These are phyloP conservation scores for Stegana nigrithorax DNA, from an alignment of 2,888 invertebrate species.

Conservation along the genomic window DNA sequence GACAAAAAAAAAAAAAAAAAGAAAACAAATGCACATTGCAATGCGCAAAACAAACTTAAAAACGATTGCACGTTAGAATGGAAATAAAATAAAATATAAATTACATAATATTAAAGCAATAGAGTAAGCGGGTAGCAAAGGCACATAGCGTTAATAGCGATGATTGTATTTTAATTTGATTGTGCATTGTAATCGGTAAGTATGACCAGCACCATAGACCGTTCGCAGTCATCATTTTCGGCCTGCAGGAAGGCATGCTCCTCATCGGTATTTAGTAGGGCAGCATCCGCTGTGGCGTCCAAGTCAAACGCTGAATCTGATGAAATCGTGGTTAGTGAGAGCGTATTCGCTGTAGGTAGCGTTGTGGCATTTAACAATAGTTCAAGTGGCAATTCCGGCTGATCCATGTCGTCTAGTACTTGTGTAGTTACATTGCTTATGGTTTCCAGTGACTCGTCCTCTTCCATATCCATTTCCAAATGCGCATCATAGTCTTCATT, in stretches of 20 bases:
- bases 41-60: slow-evolving; percentile 4
- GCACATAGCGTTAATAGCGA: not conserved
- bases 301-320: too few relatives aligned
- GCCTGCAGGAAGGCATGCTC: not conserved
- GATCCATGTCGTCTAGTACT: slow-evolving; percentile 28
- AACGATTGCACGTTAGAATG: not conserved
- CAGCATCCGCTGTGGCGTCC: too few relatives aligned
- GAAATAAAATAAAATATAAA: not conserved
- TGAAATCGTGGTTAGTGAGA: slow-evolving; percentile 33
- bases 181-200: slow-evolving; percentile 50
- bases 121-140: not conserved
- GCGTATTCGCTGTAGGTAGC: slow-evolving; percentile 28
- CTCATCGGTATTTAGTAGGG: slow-evolving; percentile 15
- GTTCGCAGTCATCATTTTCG: slow-evolving; percentile 27
- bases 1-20: not conserved
- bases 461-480: slow-evolving; percentile 14
- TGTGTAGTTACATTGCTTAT: slow-evolving; percentile 38
- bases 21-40: not conserved
- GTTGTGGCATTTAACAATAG: slow-evolving; percentile 49
- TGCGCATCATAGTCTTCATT: slow-evolving; percentile 13
- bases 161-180: slow-evolving; percentile 22
- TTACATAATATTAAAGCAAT: not conserved
- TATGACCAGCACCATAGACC: slow-evolving; percentile 55
- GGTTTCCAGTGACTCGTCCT: slow-evolving; percentile 33
- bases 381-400: slow-evolving; percentile 52